These are phyloP conservation scores for Liparis tanakae DNA, from an alignment of 2,797 vertebrate species.

Conservation along the genomic window DNA sequence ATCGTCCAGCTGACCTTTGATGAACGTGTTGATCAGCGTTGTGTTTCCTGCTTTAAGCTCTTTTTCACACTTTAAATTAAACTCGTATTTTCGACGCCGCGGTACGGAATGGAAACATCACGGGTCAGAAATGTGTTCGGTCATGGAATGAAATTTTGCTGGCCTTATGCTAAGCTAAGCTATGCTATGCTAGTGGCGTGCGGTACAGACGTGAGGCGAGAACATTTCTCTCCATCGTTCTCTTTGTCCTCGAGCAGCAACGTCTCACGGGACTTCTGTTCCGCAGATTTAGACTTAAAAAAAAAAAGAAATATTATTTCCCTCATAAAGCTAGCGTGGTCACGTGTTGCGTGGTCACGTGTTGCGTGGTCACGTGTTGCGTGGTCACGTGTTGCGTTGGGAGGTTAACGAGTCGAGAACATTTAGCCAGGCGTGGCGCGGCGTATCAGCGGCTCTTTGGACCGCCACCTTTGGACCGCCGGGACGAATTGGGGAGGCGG, in stretches of 20 bases:
- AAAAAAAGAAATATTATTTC: no score
- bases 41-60: background rate
- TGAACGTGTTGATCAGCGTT: background rate
- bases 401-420: conserved; percentile 61
- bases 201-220: background rate
- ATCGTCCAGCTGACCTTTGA: background rate
- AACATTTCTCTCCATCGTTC: no score
- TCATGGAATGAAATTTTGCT: background rate
- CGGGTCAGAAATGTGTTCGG: background rate
- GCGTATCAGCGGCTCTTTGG: conserved; percentile 72
- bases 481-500: conserved; percentile 48
- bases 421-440: conserved; percentile 65
- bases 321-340: no score
- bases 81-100: no score
- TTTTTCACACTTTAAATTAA: no score
- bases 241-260: no score
- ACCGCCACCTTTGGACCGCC: conserved; percentile 65
- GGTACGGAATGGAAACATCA: background rate
- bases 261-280: no score
- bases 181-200: background rate
- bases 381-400: conserved; percentile 20
- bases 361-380: no score
- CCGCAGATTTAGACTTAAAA: no score
- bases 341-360: no score
- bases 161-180: background rate